phyloP scores from a whole-genome alignment of 2,797 vertebrate genomes.

The Phrynocephalus guinanensis region DNA sequence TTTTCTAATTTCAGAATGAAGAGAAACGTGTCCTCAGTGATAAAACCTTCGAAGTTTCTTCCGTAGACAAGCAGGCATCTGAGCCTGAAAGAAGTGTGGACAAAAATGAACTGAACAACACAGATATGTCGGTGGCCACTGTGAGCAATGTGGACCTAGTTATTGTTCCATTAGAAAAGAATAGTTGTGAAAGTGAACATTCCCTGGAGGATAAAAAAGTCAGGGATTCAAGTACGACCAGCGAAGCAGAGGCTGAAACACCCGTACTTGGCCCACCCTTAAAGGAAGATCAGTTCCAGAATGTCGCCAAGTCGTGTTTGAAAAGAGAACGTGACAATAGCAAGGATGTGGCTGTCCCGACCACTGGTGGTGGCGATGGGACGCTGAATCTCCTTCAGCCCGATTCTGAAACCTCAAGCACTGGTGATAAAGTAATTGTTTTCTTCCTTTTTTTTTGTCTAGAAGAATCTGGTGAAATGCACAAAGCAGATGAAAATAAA shows the following conservation, averaged over 20 bases:
- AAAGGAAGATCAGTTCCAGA: conserved; percentile 64
- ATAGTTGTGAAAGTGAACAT: conserved; percentile 51
- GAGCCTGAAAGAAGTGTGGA: conserved; percentile 57
- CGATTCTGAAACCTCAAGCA: conserved; percentile 45
- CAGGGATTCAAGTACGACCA: conserved; percentile 59
- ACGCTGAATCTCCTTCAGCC: conserved; percentile 81
- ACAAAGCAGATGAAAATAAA: conserved; percentile 11
- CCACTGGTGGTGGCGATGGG: conserved; percentile 71
- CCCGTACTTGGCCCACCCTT: conserved; percentile 53
- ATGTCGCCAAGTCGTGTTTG: conserved; percentile 42
- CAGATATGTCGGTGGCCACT: conserved; percentile 81
- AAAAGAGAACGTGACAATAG: conserved; percentile 54
- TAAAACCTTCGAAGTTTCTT: conserved; percentile 67
- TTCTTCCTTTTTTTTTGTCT: neutral
- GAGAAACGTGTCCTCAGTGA: conserved; percentile 71
- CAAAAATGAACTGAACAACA: conserved; percentile 70
- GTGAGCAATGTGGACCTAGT: conserved; percentile 88
- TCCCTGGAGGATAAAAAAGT: conserved; percentile 59
- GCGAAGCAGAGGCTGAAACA: conserved; percentile 62
- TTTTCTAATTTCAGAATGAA: conserved; percentile 78
- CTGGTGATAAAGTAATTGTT: conserved; percentile 66
- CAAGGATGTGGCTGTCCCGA: conserved; percentile 49
- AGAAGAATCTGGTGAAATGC: conserved; percentile 11
- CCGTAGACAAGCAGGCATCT: conserved; percentile 59
- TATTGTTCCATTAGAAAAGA: conserved; percentile 74